Percentiles rank a stretch among this genome's conserved stretches.
Evolutionary conservation across 2,888 invertebrate genomes (phyloP).

Genomic region (Chrysolina americana): DNA sequence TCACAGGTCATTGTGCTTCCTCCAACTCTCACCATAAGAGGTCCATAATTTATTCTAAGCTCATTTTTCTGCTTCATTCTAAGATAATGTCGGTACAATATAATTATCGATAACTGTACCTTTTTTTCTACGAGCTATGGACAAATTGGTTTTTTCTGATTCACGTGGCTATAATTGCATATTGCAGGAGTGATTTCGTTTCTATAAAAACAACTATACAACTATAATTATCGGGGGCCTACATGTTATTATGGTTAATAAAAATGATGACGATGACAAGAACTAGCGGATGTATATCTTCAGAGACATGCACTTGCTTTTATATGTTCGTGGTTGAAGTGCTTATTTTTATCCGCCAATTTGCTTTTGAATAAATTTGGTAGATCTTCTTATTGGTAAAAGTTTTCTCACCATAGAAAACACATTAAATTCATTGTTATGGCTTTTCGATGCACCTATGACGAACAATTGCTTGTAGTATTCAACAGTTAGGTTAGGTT

Average conservation of each 20-base stretch:
- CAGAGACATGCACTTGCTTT: slow-evolving; percentile 13
- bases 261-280: slow-evolving; percentile 19
- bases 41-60: slow-evolving; percentile 10
- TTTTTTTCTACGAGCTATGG: slow-evolving; percentile 8
- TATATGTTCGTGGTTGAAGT: slow-evolving; percentile 2
- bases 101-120: slow-evolving; percentile 13
- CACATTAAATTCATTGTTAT: not conserved
- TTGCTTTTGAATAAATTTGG: not conserved
- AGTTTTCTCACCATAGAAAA: too few relatives aligned
- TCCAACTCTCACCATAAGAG: not conserved
- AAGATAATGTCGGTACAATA: not conserved
- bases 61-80: slow-evolving; percentile 8
- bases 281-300: not conserved
- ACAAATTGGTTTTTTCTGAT: slow-evolving; percentile 10
- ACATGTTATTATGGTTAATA: slow-evolving; percentile 20
- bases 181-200: slow-evolving; percentile 22
- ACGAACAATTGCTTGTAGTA: too few relatives aligned
- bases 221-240: slow-evolving; percentile 12
- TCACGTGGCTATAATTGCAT: slow-evolving; percentile 21
- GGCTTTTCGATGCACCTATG: too few relatives aligned
- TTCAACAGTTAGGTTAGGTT: too few relatives aligned
- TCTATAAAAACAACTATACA: slow-evolving; percentile 6
- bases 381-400: not conserved
- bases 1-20: not conserved
- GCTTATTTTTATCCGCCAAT: not conserved